Conservation (phyloP, 2,888 invertebrate species). For the Andrena bucephala region DNA sequence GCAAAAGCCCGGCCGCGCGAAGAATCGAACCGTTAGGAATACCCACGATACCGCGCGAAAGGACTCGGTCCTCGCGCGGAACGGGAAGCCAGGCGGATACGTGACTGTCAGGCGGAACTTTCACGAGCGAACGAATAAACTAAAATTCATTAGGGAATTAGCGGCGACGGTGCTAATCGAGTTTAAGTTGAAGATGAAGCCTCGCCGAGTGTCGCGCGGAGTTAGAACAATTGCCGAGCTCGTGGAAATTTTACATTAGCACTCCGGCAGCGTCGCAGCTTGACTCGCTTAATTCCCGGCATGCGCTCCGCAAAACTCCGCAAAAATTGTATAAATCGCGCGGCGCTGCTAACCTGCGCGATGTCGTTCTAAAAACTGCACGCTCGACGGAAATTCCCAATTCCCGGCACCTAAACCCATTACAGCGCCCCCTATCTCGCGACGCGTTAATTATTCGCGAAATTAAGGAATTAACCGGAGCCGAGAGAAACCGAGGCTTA, state of each 20-base stretch:
- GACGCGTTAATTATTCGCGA: constrained; percentile 3
- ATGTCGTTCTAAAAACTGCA: too few species aligned
- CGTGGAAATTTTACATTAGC: constrained; percentile 6
- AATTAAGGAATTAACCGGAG: constrained; percentile 22
- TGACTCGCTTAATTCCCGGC: background rate
- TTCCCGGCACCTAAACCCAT: too few species aligned
- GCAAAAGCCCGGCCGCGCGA: background rate
- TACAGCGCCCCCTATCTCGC: background rate
- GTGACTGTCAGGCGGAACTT: background rate
- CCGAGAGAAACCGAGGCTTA: background rate
- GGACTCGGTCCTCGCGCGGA: background rate
- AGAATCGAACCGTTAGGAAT: background rate
- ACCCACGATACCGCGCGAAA: background rate
- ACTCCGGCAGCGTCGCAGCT: background rate
- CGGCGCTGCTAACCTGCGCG: too few species aligned
- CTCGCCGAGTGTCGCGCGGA: background rate
- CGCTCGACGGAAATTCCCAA: too few species aligned
- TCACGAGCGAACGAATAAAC: constrained; percentile 5
- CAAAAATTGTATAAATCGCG: background rate
- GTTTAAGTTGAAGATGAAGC: constrained; percentile 12
- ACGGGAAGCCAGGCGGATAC: background rate
- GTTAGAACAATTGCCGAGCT: constrained; percentile 3
- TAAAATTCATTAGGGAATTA: constrained; percentile 14
- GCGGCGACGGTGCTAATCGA: constrained; percentile 1
- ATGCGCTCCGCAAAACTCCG: background rate